Percentiles rank a stretch among this genome's conserved stretches.
phyloP scores from a whole-genome alignment of 2,113 vertebrate genomes.

The Oceanites oceanicus region DNA sequence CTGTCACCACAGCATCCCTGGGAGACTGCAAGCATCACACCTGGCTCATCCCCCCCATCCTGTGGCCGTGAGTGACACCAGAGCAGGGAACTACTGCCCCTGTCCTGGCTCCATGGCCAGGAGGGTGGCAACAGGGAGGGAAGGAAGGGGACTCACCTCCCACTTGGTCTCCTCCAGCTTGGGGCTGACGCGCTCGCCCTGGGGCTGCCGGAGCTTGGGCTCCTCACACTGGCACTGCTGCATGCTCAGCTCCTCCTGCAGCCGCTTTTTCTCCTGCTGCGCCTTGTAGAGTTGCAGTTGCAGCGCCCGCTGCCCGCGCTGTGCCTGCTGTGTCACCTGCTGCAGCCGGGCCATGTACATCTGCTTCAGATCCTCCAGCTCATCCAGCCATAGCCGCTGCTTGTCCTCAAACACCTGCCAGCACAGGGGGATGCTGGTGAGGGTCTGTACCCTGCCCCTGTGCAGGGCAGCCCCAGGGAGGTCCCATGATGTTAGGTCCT shows the following conservation, averaged over 20 bases:
- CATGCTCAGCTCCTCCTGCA: conserved; percentile 86
- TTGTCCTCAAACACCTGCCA: conserved; percentile 91
- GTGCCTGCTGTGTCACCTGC: conserved; percentile 91
- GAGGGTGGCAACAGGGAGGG: not conserved
- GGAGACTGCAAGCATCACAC: not conserved
- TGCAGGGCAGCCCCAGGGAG: not conserved
- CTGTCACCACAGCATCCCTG: not conserved
- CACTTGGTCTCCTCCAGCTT: conserved; percentile 91
- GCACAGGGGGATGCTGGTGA: not conserved
- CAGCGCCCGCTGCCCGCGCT: conserved; percentile 87
- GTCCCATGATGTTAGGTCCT: not conserved
- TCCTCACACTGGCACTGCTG: conserved; percentile 76
- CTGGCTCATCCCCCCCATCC: accelerated
- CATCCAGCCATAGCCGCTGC: conserved; percentile 92
- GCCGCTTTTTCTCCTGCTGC: conserved; percentile 89
- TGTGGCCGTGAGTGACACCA: not conserved
- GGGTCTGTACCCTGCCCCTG: not conserved
- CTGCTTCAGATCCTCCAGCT: conserved; percentile 91
- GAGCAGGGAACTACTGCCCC: not conserved
- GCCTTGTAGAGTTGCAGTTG: conserved; percentile 93
- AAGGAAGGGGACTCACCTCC: conserved; percentile 80
- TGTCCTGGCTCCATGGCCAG: not conserved
- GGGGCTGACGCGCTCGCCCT: conserved; percentile 66
- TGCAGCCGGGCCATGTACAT: conserved; percentile 90
- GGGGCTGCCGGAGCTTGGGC: conserved; percentile 52